Evolutionary conservation across 2,888 invertebrate genomes (phyloP).

Genomic region (Cerastoderma edule): DNA sequence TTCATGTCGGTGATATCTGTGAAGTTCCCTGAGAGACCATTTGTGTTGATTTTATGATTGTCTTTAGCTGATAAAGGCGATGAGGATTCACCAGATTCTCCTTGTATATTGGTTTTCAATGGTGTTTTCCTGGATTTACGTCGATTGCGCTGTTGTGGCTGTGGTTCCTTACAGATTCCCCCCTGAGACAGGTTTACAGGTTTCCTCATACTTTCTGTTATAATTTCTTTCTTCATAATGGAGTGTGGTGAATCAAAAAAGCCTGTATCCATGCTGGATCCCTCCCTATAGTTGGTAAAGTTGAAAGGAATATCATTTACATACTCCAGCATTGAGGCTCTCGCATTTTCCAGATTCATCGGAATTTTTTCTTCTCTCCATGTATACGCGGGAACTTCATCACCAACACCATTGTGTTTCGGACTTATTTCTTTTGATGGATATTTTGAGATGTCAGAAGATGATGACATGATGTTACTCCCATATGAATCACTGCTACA

Average conservation of each 20-base stretch:
- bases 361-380: conserved; percentile 28
- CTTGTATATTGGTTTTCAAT: conserved; percentile 28
- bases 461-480: conserved; percentile 15
- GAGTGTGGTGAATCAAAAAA: no score
- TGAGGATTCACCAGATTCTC: neutral
- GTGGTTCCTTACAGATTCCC: no score
- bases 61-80: neutral
- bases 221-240: no score
- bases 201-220: no score
- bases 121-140: conserved; percentile 40
- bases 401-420: neutral
- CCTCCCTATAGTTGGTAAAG: neutral
- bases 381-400: conserved; percentile 3
- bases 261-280: neutral
- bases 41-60: neutral
- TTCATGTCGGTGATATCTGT: conserved; percentile 45
- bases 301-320: neutral
- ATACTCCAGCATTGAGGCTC: neutral
- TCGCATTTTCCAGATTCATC: neutral
- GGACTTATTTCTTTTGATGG: conserved; percentile 14
- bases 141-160: conserved; percentile 27
- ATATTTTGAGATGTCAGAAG: neutral
- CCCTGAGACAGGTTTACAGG: no score
- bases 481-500: conserved; percentile 19
- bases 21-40: neutral